Evolutionary conservation across 2,888 invertebrate species (phyloP).

Genomic region (Nemapogon koenigi): DNA sequence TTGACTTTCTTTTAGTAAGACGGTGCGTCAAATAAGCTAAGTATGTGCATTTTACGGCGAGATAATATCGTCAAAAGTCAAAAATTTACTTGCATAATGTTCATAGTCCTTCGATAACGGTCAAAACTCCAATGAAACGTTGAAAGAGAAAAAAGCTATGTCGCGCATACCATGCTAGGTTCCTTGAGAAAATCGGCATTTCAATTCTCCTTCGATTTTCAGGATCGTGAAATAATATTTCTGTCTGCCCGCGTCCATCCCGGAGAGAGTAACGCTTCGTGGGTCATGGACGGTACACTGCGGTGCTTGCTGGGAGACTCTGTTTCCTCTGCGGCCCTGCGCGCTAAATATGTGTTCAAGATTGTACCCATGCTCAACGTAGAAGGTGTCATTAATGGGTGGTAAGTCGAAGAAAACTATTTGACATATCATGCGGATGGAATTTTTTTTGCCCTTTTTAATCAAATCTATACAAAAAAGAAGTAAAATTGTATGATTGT

Average conservation of each 20-base stretch:
- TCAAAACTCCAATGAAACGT: no score
- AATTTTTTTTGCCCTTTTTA: not conserved
- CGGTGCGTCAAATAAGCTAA: not conserved
- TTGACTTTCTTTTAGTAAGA: not conserved
- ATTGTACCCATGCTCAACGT: slow-evolving; percentile 89
- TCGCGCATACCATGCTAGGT: no score
- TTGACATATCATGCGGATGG: no score
- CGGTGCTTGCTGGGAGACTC: slow-evolving; percentile 68
- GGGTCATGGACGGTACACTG: slow-evolving; percentile 86
- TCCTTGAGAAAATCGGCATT: no score
- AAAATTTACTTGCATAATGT: no score
- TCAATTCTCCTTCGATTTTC: no score
- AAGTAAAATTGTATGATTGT: not conserved
- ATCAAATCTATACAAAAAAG: not conserved
- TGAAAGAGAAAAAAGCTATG: no score
- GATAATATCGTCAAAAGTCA: no score
- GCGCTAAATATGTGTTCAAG: slow-evolving; percentile 81
- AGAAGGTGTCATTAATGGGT: slow-evolving; percentile 87
- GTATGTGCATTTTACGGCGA: no score
- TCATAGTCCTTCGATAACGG: no score
- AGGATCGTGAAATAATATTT: slow-evolving; percentile 74
- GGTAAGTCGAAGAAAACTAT: slow-evolving; percentile 66
- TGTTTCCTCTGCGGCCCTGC: slow-evolving; percentile 62
- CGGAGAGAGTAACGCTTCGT: slow-evolving; percentile 87
- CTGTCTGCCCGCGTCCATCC: slow-evolving; percentile 85